Percentiles rank a stretch among this genome's conserved stretches.
phyloP scores from a whole-genome alignment of 2,113 vertebrate species.

The Tychaedon coryphoeus region DNA sequence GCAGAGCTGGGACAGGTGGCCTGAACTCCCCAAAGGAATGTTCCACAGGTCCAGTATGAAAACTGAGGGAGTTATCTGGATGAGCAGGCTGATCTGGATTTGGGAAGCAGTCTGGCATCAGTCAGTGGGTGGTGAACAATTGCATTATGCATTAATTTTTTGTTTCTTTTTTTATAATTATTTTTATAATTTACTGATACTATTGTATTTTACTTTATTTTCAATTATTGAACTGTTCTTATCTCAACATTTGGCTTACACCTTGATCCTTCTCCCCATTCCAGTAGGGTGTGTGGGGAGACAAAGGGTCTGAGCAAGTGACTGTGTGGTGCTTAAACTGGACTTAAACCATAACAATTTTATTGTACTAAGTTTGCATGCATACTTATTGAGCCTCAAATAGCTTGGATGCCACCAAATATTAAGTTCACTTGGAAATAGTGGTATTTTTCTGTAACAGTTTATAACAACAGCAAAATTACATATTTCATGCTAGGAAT shows the following conservation, averaged over 20 bases:
- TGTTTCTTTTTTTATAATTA: not conserved
- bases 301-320: not conserved
- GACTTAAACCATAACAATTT: not conserved
- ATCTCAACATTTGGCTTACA: not conserved
- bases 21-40: rapidly evolving
- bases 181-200: not conserved
- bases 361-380: not conserved
- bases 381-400: not conserved
- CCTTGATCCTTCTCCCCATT: not conserved
- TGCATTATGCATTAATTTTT: not conserved
- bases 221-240: not conserved
- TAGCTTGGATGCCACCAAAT: not conserved
- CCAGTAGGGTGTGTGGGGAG: too few species aligned
- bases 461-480: not conserved
- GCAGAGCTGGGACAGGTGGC: not conserved
- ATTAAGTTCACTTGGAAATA: not conserved
- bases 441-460: not conserved
- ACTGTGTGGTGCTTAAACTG: not conserved
- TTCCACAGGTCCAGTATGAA: not conserved
- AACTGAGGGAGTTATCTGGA: not conserved
- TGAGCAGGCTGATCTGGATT: not conserved
- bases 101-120: not conserved
- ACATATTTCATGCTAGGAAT: not conserved
- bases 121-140: not conserved
- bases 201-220: not conserved